Evolutionary conservation across 2,888 invertebrate genomes (phyloP), one percentile per base, ranked within the genome.

Genomic region (Protodeltote pygarga): DNA sequence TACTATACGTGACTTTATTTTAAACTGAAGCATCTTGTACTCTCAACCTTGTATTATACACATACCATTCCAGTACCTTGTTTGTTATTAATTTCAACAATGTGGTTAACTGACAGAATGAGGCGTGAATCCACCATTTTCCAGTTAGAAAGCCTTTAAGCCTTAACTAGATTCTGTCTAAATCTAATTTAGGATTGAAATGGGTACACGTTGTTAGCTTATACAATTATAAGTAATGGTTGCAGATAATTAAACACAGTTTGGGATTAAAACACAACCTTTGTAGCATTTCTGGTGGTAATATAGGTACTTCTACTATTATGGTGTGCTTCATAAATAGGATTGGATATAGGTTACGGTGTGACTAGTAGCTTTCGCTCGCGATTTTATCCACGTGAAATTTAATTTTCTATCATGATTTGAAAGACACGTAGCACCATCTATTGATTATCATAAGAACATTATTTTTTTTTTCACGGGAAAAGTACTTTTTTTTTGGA

Each of bases 51-150:
- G 8, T 23, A 34, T 16, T 29, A 10, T 14, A 34, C 23, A 25
- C 34, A 38, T 27, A 51, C n/a, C 19, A 34, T 21, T 16, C 10
- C 8, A 8, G n/a, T 3, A 23, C 11, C 8, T 19, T 52, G 52
- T 58, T 47, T 64, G 52, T 34, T 61, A 58, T 61, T 61, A 58
- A 61, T 61, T 64, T 51, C 37, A 4, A 37, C 64, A 44, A 44
- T 25, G 52, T 25, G 35, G n/a, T 13, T 55, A 55, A 49, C 39
- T 40, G 33, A 40, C 3, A 39, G n/a, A 49, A 21, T 39, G 33
- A 39, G 28, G 39, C 16, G 24, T 37, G 39, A 55, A 37, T 37
- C 39, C 41, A 48, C 55, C 29, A 25, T 34, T 29, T 17, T 31
- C 11, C 10, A 8, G 25, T 25, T 11, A 31, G 14, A 21, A 11